A percentile compares a stretch with the other conserved stretches of the same genome.
These are phyloP conservation scores for Thomomys bottae DNA, from an alignment of 2,113 vertebrate species.

Conservation along the genomic window DNA sequence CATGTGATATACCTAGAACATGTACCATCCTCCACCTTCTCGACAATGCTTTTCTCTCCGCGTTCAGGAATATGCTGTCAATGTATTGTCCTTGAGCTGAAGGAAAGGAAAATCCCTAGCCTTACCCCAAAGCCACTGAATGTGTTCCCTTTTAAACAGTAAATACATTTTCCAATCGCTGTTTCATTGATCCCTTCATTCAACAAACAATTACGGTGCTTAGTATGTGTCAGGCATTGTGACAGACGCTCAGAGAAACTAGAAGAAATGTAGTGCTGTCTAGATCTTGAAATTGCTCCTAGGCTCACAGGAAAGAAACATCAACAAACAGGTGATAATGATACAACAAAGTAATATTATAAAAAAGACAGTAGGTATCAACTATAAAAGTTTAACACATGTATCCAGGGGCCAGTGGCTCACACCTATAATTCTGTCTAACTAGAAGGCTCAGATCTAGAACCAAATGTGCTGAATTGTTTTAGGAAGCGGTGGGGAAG, in stretches of 20 bases:
- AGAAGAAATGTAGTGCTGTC: not conserved
- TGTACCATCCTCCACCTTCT: no score
- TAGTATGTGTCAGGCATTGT: not conserved
- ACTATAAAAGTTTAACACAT: not conserved
- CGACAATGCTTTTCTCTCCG: slow-evolving; percentile 14
- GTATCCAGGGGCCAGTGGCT: no score
- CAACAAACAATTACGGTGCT: not conserved
- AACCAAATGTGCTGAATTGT: no score
- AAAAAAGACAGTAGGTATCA: not conserved
- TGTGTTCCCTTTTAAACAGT: not conserved
- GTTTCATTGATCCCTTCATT: not conserved
- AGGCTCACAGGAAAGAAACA: not conserved
- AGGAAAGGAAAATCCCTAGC: not conserved
- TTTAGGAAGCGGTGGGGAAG: no score
- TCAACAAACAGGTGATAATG: not conserved
- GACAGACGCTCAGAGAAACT: slow-evolving; percentile 2
- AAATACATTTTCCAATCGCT: slow-evolving; percentile 41
- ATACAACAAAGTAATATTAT: not conserved
- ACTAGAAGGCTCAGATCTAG: no score
- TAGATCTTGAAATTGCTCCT: not conserved
- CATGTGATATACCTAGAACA: not conserved
- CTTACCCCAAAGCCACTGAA: slow-evolving; percentile 6
- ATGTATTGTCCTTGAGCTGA: not conserved
- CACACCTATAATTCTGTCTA: no score
- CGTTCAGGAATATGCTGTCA: not conserved